A percentile compares a stretch with the other conserved stretches of the same genome.
Conservation (phyloP, 2,797 vertebrate genomes). For the Salmo trutta region DNA sequence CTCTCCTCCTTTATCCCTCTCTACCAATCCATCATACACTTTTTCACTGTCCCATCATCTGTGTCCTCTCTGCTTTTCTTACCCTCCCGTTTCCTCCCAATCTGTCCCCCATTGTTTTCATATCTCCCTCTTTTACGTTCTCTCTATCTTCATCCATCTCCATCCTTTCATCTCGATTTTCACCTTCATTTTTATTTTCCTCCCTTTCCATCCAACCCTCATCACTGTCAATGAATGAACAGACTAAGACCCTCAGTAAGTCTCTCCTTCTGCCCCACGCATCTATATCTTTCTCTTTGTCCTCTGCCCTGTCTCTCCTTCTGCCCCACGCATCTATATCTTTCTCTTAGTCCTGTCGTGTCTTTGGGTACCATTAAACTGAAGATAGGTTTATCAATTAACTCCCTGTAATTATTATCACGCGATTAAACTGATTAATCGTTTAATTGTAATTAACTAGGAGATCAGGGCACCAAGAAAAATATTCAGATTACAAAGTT, state of each 20-base stretch:
- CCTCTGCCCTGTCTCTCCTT: slow-evolving; percentile 22
- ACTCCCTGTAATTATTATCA: too few species aligned
- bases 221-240: neutral
- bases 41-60: slow-evolving; percentile 39
- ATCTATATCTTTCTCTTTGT: neutral
- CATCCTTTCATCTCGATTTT: neutral
- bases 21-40: slow-evolving; percentile 17
- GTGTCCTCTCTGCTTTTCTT: slow-evolving; percentile 16
- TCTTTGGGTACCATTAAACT: too few species aligned
- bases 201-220: neutral
- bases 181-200: neutral
- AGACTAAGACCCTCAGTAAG: neutral
- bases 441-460: too few species aligned
- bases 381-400: too few species aligned
- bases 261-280: slow-evolving; percentile 28
- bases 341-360: neutral
- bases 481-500: too few species aligned
- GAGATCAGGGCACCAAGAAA: too few species aligned
- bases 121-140: neutral
- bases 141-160: neutral
- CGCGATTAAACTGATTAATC: too few species aligned
- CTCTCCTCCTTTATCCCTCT: neutral
- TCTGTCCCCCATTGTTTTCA: neutral
- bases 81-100: slow-evolving; percentile 25
- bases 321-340: slow-evolving; percentile 26